Percentiles rank a stretch among this genome's conserved stretches.
Evolutionary conservation across 2,888 invertebrate genomes (phyloP).

Genomic region (Chironomus tentans): DNA sequence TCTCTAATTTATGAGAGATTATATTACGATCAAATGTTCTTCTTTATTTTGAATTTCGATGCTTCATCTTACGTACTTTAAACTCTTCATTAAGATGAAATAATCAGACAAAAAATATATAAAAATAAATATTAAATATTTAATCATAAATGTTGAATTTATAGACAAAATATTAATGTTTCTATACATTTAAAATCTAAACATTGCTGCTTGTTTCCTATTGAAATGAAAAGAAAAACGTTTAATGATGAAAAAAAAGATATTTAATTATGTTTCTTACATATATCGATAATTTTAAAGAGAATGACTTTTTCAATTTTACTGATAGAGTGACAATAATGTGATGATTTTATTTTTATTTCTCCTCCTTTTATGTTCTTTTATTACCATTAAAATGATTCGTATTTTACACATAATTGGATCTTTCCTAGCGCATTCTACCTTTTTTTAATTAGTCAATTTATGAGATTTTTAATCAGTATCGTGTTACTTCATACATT

Average conservation of each 20-base stretch:
- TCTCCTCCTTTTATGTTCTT: not conserved
- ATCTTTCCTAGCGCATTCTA: not conserved
- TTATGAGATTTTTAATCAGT: not conserved
- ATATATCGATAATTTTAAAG: not conserved
- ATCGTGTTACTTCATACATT: not conserved
- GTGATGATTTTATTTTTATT: conserved; percentile 1
- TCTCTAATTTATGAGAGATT: too few species aligned
- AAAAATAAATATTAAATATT: not conserved
- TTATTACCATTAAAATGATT: too few species aligned
- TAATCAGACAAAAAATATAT: not conserved
- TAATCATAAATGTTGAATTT: not conserved
- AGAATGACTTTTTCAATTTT: not conserved
- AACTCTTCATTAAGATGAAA: not conserved
- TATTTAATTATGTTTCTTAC: not conserved
- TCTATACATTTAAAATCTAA: too few species aligned
- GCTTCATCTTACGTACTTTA: not conserved
- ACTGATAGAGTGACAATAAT: not conserved
- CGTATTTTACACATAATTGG: not conserved
- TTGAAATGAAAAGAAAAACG: too few species aligned
- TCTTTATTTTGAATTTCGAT: too few species aligned
- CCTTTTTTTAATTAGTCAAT: not conserved
- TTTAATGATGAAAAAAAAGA: too few species aligned
- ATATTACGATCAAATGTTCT: too few species aligned
- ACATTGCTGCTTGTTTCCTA: too few species aligned
- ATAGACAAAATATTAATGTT: not conserved